These are phyloP conservation scores for Stegodyphus dumicola DNA, from an alignment of 1,140 invertebrate genomes.

Conservation along the genomic window DNA sequence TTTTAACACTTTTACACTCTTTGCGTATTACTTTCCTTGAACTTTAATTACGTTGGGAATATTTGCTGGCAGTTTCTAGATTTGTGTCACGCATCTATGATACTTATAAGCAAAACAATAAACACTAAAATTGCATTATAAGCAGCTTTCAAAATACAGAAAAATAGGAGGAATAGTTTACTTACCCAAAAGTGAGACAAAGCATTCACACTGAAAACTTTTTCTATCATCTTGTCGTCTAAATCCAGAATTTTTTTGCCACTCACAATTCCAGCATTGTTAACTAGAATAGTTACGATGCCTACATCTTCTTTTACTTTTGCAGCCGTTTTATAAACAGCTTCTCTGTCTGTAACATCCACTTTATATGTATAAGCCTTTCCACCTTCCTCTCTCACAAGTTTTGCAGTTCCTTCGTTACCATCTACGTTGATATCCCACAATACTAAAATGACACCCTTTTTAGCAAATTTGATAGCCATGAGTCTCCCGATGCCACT, in stretches of 20 bases:
- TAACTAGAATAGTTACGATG: constrained; percentile 88
- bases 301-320: constrained; percentile 85
- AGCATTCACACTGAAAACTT: constrained; percentile 75
- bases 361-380: constrained; percentile 75
- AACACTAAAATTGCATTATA: background rate
- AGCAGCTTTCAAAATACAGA: background rate
- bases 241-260: constrained; percentile 84
- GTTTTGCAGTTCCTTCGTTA: constrained; percentile 79
- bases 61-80: background rate
- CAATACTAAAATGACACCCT: constrained; percentile 83
- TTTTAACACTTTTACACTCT: no score
- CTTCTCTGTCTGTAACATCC: constrained; percentile 82
- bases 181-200: constrained; percentile 77
- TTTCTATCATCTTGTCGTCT: constrained; percentile 76
- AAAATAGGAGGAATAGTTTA: background rate
- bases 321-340: constrained; percentile 83
- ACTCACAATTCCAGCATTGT: constrained; percentile 92
- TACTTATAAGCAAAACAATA: background rate
- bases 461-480: constrained; percentile 75
- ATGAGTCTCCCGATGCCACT: constrained; percentile 64
- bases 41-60: background rate
- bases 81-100: background rate
- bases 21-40: background rate
- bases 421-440: constrained; percentile 92
- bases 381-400: constrained; percentile 77